Conservation (phyloP, 2,888 invertebrate species). For the Dilophus febrilis region DNA sequence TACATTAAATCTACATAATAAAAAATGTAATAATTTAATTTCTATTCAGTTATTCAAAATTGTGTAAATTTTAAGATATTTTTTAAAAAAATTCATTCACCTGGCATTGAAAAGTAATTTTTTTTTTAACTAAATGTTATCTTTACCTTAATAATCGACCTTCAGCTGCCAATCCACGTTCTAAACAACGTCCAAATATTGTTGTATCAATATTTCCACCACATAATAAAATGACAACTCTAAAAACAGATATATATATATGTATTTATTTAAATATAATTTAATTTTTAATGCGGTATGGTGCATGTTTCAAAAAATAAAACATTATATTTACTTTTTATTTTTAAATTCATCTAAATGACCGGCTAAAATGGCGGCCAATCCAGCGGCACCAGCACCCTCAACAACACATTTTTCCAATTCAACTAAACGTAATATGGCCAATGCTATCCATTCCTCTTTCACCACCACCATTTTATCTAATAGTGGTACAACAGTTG, state of each 20-base stretch:
- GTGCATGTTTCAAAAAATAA: too few relatives aligned
- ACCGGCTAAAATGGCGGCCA: constrained; percentile 72
- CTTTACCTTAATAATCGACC: constrained; percentile 44
- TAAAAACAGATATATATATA: constrained; percentile 26
- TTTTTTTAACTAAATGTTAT: too few relatives aligned
- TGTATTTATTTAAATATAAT: too few relatives aligned
- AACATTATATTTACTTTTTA: constrained; percentile 67
- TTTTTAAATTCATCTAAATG: constrained; percentile 61
- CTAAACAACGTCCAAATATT: constrained; percentile 70
- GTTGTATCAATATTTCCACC: constrained; percentile 90
- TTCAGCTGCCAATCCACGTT: constrained; percentile 75
- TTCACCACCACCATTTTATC: constrained; percentile 69
- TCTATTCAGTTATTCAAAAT: constrained; percentile 18
- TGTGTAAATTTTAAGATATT: too few relatives aligned
- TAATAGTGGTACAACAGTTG: constrained; percentile 49
- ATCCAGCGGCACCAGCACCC: constrained; percentile 72
- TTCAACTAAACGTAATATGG: constrained; percentile 62
- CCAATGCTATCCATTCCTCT: constrained; percentile 69
- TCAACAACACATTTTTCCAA: constrained; percentile 81
- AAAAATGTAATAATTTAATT: constrained; percentile 26
- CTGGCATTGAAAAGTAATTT: too few relatives aligned
- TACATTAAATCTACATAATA: constrained; percentile 44
- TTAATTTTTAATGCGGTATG: too few relatives aligned
- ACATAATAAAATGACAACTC: constrained; percentile 68
- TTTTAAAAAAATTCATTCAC: too few relatives aligned